phyloP scores from a whole-genome alignment of 2,888 invertebrate genomes.

The Macrosiphum euphorbiae region DNA sequence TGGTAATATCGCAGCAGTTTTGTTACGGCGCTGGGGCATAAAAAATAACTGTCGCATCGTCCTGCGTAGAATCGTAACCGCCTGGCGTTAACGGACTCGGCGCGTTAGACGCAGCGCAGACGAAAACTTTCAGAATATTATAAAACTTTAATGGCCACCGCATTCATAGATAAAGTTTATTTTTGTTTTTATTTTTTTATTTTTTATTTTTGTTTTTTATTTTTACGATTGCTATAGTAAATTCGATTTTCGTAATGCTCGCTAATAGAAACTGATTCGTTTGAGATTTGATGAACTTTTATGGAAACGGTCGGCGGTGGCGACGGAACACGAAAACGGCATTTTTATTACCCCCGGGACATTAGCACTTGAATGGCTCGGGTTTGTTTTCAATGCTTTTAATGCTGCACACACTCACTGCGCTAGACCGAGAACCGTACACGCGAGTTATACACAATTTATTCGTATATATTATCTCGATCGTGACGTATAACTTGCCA shows the following conservation, averaged over 20 bases:
- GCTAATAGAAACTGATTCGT: slow-evolving; percentile 11
- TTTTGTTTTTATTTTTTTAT: not conserved
- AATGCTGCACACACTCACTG: not conserved
- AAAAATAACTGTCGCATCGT: slow-evolving; percentile 18
- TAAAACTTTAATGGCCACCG: not conserved
- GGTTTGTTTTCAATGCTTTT: slow-evolving; percentile 16
- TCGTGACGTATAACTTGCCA: not conserved
- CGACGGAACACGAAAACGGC: not conserved
- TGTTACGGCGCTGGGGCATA: not conserved
- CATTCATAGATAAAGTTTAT: not conserved
- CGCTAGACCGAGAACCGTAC: not conserved
- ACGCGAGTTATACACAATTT: not conserved
- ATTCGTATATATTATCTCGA: not conserved
- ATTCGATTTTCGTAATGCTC: slow-evolving; percentile 24
- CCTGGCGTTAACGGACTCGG: not conserved
- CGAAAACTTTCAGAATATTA: slow-evolving; percentile 30
- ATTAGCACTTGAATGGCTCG: not conserved
- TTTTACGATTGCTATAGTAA: not conserved
- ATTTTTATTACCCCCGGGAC: slow-evolving; percentile 22
- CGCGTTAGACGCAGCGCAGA: not conserved
- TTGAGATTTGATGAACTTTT: slow-evolving; percentile 26
- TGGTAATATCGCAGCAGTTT: not conserved
- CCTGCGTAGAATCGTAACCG: not conserved
- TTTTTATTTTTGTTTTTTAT: too few relatives aligned
- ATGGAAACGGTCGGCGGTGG: not conserved